phyloP scores from a whole-genome alignment of 2,797 vertebrate species.

The Phylloscopus collybita region DNA sequence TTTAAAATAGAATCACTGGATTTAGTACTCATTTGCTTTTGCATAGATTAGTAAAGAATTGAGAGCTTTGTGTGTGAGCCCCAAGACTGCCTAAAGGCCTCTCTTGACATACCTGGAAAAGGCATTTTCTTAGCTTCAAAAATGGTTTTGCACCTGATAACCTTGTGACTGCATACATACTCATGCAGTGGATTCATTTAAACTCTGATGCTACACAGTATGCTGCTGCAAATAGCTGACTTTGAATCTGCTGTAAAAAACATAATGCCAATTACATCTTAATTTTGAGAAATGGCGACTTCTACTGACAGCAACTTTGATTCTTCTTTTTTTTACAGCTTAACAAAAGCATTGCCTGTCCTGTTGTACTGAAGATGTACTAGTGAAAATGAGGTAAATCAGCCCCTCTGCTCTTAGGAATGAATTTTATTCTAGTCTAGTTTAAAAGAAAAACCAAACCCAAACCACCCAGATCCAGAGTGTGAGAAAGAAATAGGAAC shows the following conservation, averaged over 20 bases:
- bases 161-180: neutral
- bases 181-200: neutral
- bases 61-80: neutral
- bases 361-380: neutral
- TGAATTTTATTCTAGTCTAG: neutral
- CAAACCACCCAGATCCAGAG: neutral
- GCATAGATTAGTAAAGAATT: neutral
- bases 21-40: neutral
- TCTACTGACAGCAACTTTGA: neutral
- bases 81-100: neutral
- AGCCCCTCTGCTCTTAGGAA: neutral
- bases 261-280: neutral
- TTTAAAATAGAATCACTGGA: neutral
- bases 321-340: neutral
- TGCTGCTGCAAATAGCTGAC: neutral
- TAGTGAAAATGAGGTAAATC: neutral
- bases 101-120: neutral
- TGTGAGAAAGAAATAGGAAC: neutral
- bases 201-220: neutral
- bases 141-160: neutral
- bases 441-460: neutral
- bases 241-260: neutral
- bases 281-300: neutral
- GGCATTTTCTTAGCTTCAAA: neutral
- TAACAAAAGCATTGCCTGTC: neutral